Evolutionary conservation across 2,888 invertebrate species (phyloP).

Genomic region (Cataglyphis cursor): DNA sequence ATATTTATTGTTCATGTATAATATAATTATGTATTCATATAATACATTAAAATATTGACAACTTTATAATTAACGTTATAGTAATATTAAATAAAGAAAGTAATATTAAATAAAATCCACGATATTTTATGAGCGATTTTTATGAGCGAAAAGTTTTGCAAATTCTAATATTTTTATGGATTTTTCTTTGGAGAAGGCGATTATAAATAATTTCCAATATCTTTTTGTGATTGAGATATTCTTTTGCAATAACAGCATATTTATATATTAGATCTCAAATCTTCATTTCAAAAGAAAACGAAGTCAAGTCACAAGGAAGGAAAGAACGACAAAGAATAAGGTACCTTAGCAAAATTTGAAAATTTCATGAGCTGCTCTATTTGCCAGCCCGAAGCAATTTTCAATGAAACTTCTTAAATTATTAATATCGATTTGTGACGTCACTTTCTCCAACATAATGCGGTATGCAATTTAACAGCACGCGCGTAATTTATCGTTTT

Average conservation of each 20-base stretch:
- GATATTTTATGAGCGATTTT: background rate
- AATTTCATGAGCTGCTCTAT: slow-evolving; percentile 34
- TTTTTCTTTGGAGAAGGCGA: background rate
- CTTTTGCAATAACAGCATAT: background rate
- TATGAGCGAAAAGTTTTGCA: background rate
- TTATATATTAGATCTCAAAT: background rate
- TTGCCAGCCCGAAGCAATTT: slow-evolving; percentile 22
- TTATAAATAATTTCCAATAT: background rate
- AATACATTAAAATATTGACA: background rate
- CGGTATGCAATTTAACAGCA: background rate
- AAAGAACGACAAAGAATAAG: slow-evolving; percentile 42
- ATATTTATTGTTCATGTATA: too few relatives aligned
- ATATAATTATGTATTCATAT: background rate
- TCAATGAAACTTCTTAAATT: slow-evolving; percentile 29
- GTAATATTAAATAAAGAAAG: too few relatives aligned
- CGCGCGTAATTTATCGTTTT: background rate
- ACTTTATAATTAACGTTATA: background rate
- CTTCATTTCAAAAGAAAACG: slow-evolving; percentile 37
- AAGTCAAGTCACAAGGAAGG: background rate
- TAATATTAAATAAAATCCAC: background rate
- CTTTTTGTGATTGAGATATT: background rate
- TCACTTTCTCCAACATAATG: slow-evolving; percentile 8
- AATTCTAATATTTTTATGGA: background rate
- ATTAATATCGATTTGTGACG: slow-evolving; percentile 23
- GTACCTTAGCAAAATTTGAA: slow-evolving; percentile 28